These are phyloP conservation scores for Coccyzus lansbergi DNA, from an alignment of 2,797 vertebrate species.

Conservation along the genomic window DNA sequence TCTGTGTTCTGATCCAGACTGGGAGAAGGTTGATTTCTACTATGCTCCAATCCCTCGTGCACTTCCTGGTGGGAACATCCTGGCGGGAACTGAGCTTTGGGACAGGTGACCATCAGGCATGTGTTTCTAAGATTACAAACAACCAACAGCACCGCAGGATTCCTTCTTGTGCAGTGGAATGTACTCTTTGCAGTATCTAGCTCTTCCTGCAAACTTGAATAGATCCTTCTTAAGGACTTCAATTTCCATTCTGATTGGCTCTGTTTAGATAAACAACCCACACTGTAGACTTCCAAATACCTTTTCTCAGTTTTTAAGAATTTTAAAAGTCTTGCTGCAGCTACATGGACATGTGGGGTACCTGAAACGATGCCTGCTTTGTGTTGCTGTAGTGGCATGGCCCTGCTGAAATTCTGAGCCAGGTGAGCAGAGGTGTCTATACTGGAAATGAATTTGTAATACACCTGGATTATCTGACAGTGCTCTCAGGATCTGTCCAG, in stretches of 20 bases:
- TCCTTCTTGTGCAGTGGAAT: neutral
- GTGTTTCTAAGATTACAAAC: neutral
- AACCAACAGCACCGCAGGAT: neutral
- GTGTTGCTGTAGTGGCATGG: neutral
- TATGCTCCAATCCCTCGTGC: too few species aligned
- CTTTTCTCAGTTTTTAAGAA: neutral
- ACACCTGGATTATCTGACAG: neutral
- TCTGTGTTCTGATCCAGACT: too few species aligned
- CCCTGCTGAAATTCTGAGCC: neutral
- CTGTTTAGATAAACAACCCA: neutral
- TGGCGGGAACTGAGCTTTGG: neutral
- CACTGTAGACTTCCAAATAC: neutral
- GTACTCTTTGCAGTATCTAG: neutral
- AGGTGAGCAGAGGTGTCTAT: neutral
- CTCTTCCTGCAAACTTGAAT: neutral
- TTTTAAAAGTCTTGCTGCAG: neutral
- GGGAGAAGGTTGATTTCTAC: neutral
- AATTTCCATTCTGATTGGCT: accelerated
- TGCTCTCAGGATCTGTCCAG: neutral
- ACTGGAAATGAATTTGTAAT: neutral
- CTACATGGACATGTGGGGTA: accelerated
- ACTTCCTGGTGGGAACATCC: neutral
- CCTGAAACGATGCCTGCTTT: neutral
- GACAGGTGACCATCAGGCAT: accelerated
- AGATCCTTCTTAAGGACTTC: neutral